Conservation (phyloP, 2,888 invertebrate species). For the Tinea trinotella region DNA sequence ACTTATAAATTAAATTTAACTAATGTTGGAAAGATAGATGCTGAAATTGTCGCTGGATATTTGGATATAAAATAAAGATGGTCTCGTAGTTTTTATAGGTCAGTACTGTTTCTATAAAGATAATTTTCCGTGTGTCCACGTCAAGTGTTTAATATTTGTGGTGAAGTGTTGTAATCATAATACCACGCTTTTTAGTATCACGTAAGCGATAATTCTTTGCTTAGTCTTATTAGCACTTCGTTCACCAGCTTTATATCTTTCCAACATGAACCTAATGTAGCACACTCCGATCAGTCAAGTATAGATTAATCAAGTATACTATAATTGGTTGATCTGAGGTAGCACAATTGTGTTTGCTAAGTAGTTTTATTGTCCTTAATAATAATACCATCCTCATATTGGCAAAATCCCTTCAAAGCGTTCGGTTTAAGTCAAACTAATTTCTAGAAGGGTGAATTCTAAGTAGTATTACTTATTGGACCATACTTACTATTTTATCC, state of each 20-base stretch:
- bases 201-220: conserved; percentile 25
- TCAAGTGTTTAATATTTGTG: conserved; percentile 45
- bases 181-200: conserved; percentile 12
- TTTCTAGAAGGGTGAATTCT: no score
- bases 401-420: no score
- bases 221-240: conserved; percentile 43
- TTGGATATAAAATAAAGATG: conserved; percentile 26
- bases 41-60: conserved; percentile 34
- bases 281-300: no score
- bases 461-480: no score
- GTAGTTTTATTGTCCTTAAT: no score
- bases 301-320: no score
- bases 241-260: conserved; percentile 56
- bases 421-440: no score
- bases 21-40: conserved; percentile 67
- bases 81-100: conserved; percentile 44
- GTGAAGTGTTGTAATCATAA: conserved; percentile 24
- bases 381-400: no score
- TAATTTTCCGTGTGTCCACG: conserved; percentile 35
- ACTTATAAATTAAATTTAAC: conserved; percentile 20
- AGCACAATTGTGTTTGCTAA: no score
- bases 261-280: conserved; percentile 43
- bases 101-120: conserved; percentile 37
- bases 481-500: no score
- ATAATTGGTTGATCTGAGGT: no score